Evolutionary conservation across 1,140 invertebrate genomes (phyloP).

Genomic region (Achroia grisella): DNA sequence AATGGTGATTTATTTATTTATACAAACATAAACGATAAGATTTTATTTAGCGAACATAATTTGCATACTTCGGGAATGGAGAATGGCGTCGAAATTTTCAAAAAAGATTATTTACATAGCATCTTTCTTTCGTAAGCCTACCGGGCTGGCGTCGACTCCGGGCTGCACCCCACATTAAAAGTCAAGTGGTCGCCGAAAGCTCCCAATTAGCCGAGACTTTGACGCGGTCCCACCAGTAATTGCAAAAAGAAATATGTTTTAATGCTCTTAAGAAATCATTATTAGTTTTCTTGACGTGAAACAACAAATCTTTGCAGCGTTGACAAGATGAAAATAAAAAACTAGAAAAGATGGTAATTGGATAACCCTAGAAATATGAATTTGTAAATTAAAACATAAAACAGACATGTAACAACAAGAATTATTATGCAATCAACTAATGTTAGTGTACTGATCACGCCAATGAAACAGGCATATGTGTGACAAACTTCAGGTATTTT

Average conservation of each 20-base stretch:
- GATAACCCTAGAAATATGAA: too few relatives aligned
- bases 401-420: too few relatives aligned
- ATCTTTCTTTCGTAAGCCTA: conserved; percentile 21
- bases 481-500: too few relatives aligned
- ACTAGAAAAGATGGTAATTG: too few relatives aligned
- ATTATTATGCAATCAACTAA: too few relatives aligned
- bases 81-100: conserved; percentile 24
- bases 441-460: too few relatives aligned
- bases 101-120: conserved; percentile 44
- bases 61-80: conserved; percentile 17
- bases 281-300: conserved; percentile 10
- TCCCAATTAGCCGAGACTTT: conserved; percentile 64
- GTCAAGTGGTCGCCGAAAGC: conserved; percentile 56
- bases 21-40: conserved; percentile 12
- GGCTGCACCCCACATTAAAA: conserved; percentile 46
- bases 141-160: conserved; percentile 17
- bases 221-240: conserved; percentile 45
- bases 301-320: too few relatives aligned
- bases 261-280: conserved; percentile 46
- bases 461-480: too few relatives aligned
- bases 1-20: background rate
- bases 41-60: conserved; percentile 14
- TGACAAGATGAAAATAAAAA: too few relatives aligned
- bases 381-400: too few relatives aligned
- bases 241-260: conserved; percentile 61